Conservation (phyloP, 2,888 invertebrate genomes). For the Slavum lentiscoides region DNA sequence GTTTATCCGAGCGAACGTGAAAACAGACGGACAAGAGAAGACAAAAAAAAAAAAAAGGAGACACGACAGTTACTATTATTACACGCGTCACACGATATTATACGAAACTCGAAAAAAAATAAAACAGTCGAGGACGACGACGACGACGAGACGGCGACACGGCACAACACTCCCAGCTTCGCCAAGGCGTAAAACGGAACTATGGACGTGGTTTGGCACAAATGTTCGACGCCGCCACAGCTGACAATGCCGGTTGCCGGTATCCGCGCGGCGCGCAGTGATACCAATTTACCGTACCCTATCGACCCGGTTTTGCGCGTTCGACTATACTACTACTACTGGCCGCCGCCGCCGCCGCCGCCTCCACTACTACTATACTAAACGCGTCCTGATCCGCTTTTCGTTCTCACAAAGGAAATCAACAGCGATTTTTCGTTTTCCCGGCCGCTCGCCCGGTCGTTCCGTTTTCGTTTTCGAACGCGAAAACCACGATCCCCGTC, state of each 20-base stretch:
- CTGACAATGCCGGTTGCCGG: conserved; percentile 53
- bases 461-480: background rate
- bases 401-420: conserved; percentile 34
- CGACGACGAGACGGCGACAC: background rate
- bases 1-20: no score
- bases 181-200: conserved; percentile 48
- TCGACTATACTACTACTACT: background rate
- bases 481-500: background rate
- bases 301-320: conserved; percentile 51
- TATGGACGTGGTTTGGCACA: conserved; percentile 51
- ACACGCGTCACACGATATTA: background rate
- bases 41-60: no score
- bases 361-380: background rate
- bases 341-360: background rate
- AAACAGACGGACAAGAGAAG: no score
- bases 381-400: conserved; percentile 29
- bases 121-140: background rate
- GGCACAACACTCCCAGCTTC: conserved; percentile 19
- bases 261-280: conserved; percentile 49
- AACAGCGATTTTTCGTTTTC: conserved; percentile 2
- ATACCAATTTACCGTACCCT: conserved; percentile 52
- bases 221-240: conserved; percentile 45
- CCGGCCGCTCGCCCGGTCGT: background rate
- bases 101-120: background rate
- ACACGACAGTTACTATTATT: no score